phyloP scores from a whole-genome alignment of 2,888 invertebrate genomes.

The Eustalomyia histrio region DNA sequence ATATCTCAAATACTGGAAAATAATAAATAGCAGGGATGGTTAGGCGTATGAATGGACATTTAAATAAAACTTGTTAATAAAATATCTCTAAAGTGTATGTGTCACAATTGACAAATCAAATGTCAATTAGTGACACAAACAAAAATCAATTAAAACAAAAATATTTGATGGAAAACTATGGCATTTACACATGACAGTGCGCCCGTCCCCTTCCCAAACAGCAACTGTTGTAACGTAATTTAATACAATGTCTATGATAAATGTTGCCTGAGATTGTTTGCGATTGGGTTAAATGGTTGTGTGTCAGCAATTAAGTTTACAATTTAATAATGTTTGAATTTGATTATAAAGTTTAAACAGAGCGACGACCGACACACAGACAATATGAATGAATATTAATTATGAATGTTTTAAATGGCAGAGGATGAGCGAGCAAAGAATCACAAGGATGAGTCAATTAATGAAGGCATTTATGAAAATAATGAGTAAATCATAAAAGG shows the following conservation, averaged over 20 bases:
- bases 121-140: constrained; percentile 41
- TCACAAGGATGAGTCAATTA: constrained; percentile 39
- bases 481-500: constrained; percentile 55
- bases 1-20: too few relatives aligned
- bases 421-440: neutral
- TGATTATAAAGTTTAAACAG: constrained; percentile 36
- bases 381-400: constrained; percentile 64
- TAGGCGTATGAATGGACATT: too few relatives aligned
- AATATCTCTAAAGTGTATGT: neutral
- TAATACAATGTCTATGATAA: constrained; percentile 11
- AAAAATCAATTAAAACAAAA: constrained; percentile 69
- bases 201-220: neutral
- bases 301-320: constrained; percentile 60
- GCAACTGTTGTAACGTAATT: constrained; percentile 20
- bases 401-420: constrained; percentile 20
- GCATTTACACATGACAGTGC: neutral
- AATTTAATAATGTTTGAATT: constrained; percentile 61
- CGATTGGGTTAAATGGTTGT: constrained; percentile 49
- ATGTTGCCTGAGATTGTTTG: constrained; percentile 16
- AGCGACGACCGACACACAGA: constrained; percentile 28
- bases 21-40: too few relatives aligned
- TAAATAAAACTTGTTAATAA: neutral
- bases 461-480: constrained; percentile 54
- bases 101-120: constrained; percentile 17
- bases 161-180: constrained; percentile 59